Conservation (phyloP, 1,140 invertebrate species). For the Meloidogyne floridensis region DNA sequence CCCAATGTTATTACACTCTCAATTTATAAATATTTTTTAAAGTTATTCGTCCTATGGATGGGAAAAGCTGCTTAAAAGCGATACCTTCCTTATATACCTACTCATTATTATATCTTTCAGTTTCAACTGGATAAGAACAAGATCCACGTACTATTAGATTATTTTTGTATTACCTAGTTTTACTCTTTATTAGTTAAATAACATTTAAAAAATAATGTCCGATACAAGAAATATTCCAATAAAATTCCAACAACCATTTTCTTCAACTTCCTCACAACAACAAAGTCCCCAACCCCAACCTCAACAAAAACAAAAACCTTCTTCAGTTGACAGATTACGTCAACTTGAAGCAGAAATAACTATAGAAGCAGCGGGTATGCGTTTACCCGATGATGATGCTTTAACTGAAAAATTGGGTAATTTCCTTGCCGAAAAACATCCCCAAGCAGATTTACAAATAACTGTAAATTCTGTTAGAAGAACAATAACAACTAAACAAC, state of each 20-base stretch:
- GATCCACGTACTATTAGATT: too few species aligned
- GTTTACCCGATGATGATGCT: constrained; percentile 52
- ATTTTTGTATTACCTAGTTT: too few species aligned
- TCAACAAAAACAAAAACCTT: constrained; percentile 15
- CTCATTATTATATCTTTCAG: too few species aligned
- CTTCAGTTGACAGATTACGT: constrained; percentile 52
- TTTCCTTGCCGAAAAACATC: constrained; percentile 50
- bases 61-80: too few species aligned
- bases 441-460: constrained; percentile 59
- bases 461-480: constrained; percentile 58
- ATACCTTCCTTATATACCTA: too few species aligned
- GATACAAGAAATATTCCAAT: background rate
- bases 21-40: too few species aligned
- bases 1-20: too few species aligned
- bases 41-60: too few species aligned
- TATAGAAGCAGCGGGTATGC: constrained; percentile 21
- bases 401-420: constrained; percentile 53
- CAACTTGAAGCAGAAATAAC: constrained; percentile 58
- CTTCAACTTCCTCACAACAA: background rate
- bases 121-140: too few species aligned
- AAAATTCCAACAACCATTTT: constrained; percentile 8
- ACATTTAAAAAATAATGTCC: background rate
- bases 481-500: constrained; percentile 63
- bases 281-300: background rate
- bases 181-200: background rate